Base-by-base conservation (phyloP, 1,140 invertebrate genomes). In the Solenopsis fugax region DNA sequence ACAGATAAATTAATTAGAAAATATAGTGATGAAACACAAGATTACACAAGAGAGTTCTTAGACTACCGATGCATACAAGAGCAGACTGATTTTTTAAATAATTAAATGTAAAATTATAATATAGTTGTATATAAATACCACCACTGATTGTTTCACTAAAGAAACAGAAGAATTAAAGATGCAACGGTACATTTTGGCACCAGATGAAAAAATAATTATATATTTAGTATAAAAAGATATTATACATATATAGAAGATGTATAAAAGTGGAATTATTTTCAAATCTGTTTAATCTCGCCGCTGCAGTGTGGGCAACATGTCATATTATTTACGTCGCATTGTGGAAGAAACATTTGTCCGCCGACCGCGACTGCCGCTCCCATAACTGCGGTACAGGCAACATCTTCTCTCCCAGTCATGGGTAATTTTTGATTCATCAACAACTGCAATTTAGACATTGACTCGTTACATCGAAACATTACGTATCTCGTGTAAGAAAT, bases 301-400 rank as follows among this genome's bases (percentile, higher is more conserved):
- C 95, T 96, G 80, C 95, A 96, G 77, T 96, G 95, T 10, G 94
- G 88, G 88, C 95, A 96, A 88, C 95, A 95, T 48, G 93, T 88
- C 58, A 94, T 92, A 67, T 92, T 93, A 9, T 86, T 89, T 10
- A 87, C 76, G 77, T 89, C 89, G 45, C 72, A 62, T 60, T 90
- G 86, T 48, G 94, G 93, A 86, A 94, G 88, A 91, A 94, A 95
- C 90, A 95, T 94, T 89, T 94, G 93, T 29, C 94, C 93, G 45
- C 94, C 93, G 12, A 96, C 87, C 21, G 95, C 95, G 7, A 95
- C 93, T 1, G 95, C 95, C 29, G 95, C 95, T 1, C 95, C 95
- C 94, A 96, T 95, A 0, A 96, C 95, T 29, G 95, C 95, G 71
- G 93, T 95, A 80, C 95, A 96, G 50, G 95, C 95, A n/a, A 94